Conservation (phyloP, 2,113 vertebrate genomes). For the Gnathonemus echidnorhynchus region DNA sequence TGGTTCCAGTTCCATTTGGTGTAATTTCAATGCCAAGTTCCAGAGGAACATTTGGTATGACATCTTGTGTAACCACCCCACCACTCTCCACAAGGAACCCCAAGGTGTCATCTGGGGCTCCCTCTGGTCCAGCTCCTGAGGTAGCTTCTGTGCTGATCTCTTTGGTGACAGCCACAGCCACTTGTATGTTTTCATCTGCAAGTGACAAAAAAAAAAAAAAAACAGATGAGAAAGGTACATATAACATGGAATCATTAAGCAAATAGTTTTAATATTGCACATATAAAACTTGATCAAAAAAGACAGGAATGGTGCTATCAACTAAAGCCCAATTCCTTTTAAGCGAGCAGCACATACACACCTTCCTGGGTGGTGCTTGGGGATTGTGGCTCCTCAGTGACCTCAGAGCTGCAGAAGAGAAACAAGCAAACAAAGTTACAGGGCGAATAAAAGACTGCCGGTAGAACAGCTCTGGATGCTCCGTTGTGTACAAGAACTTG, state of each 20-base stretch:
- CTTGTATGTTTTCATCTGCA: background rate
- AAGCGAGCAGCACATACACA: constrained; percentile 4
- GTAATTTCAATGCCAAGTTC: background rate
- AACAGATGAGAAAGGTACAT: background rate
- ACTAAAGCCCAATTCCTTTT: background rate
- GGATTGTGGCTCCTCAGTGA: constrained; percentile 12
- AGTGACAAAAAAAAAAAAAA: background rate
- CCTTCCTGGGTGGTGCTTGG: constrained; percentile 25
- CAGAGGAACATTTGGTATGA: background rate
- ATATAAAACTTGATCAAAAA: background rate
- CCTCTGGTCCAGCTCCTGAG: background rate
- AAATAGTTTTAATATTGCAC: background rate
- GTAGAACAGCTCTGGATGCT: background rate
- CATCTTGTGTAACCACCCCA: background rate
- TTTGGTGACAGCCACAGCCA: background rate
- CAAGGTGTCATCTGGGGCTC: background rate
- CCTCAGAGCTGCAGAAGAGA: constrained; percentile 30
- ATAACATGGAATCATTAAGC: background rate
- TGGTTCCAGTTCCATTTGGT: background rate
- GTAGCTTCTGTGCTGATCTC: background rate
- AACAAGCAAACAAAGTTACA: background rate
- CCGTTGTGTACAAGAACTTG: background rate
- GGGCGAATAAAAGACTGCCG: background rate
- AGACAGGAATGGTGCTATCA: background rate
- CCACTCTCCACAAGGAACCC: background rate